These are phyloP conservation scores for Poeciliopsis turrubarensis DNA, from an alignment of 2,113 vertebrate species.

Conservation along the genomic window DNA sequence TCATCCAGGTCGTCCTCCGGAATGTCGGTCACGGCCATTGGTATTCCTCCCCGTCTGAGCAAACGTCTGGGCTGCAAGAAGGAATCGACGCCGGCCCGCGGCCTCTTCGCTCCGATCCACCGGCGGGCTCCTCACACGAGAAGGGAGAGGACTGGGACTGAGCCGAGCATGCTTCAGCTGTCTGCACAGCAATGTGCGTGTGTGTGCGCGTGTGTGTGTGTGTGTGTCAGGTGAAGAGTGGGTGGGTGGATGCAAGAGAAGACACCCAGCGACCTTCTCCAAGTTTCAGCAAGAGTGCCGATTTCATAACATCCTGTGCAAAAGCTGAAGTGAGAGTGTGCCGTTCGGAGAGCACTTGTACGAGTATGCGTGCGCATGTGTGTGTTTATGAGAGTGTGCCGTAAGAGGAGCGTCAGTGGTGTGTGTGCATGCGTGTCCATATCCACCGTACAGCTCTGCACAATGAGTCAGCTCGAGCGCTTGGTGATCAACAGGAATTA, in stretches of 20 bases:
- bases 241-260: slow-evolving; percentile 48
- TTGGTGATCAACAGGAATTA: slow-evolving; percentile 71
- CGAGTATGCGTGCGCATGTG: slow-evolving; percentile 62
- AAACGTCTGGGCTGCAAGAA: slow-evolving; percentile 53
- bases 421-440: slow-evolving; percentile 41
- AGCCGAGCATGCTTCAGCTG: slow-evolving; percentile 53
- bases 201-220: slow-evolving; percentile 28
- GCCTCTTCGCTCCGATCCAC: slow-evolving; percentile 56
- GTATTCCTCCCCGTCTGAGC: slow-evolving; percentile 43
- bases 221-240: slow-evolving; percentile 31
- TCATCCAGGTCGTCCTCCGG: slow-evolving; percentile 72
- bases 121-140: slow-evolving; percentile 49
- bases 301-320: slow-evolving; percentile 81
- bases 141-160: slow-evolving; percentile 50
- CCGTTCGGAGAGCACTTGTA: slow-evolving; percentile 63
- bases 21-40: slow-evolving; percentile 71
- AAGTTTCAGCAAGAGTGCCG: slow-evolving; percentile 72
- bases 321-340: slow-evolving; percentile 70
- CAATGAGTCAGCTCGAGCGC: slow-evolving; percentile 57
- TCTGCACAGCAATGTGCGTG: slow-evolving; percentile 28
- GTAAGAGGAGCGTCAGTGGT: slow-evolving; percentile 52
- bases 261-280: slow-evolving; percentile 61
- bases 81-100: slow-evolving; percentile 46
- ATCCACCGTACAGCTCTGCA: slow-evolving; percentile 31
- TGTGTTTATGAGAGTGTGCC: slow-evolving; percentile 13